phyloP scores from a whole-genome alignment of 2,797 vertebrate species.

The Megaceryle alcyon region DNA sequence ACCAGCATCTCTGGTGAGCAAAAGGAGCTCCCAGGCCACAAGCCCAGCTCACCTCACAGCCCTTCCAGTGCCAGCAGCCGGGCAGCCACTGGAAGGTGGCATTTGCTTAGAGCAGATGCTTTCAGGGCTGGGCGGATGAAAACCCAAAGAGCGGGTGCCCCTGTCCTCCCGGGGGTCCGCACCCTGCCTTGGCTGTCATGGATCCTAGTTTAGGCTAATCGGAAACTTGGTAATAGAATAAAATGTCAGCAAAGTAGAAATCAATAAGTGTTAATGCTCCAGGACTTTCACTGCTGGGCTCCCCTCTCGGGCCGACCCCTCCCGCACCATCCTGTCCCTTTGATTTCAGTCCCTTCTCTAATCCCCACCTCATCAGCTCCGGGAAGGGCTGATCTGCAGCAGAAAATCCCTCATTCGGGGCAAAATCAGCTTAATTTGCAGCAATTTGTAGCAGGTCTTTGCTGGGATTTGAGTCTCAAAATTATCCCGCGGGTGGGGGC shows the following conservation, averaged over 20 bases:
- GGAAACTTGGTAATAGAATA: slow-evolving; percentile 76
- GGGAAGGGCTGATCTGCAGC: slow-evolving; percentile 80
- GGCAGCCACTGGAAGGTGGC: not conserved
- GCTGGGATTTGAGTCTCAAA: slow-evolving; percentile 84
- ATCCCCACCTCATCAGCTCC: slow-evolving; percentile 84
- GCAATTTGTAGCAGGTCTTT: slow-evolving; percentile 83
- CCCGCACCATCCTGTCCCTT: slow-evolving; percentile 67
- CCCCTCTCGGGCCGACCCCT: not conserved
- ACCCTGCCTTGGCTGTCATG: slow-evolving; percentile 5
- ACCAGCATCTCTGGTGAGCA: not conserved
- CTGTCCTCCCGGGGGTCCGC: not conserved
- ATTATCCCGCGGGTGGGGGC: slow-evolving; percentile 77
- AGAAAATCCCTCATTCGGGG: slow-evolving; percentile 84
- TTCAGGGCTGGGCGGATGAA: not conserved
- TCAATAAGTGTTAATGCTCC: slow-evolving; percentile 72
- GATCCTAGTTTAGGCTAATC: slow-evolving; percentile 69
- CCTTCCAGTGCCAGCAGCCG: not conserved
- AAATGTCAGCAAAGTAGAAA: slow-evolving; percentile 76
- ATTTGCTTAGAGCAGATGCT: not conserved
- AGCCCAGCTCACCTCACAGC: not conserved
- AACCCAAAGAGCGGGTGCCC: not conserved
- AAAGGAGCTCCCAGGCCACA: not conserved
- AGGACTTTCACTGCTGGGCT: slow-evolving; percentile 72
- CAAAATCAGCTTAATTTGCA: slow-evolving; percentile 87
- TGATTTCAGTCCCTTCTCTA: slow-evolving; percentile 74